Base-by-base conservation (phyloP, 2,113 vertebrate species). In the Festucalex cinctus region DNA sequence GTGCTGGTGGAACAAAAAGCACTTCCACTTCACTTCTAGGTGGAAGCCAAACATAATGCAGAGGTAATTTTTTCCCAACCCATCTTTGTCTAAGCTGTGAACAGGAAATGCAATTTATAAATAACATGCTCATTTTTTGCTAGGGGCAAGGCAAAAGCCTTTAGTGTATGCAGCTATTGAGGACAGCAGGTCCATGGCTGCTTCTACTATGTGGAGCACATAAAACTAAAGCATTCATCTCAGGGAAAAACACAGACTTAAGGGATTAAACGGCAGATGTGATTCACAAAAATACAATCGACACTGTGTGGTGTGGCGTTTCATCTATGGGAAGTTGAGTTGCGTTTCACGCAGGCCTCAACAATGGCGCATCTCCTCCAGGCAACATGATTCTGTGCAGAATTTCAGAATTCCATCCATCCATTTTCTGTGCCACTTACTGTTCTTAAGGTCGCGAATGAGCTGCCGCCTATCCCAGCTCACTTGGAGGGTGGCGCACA, bases 21-120 rank as follows among this genome's bases (percentile, higher is more conserved):
- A 65, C 46, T 75, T 71, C 77, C 59, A 65, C 72, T 57, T 66
- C 61, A 64, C 14, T 44, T 43, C 26, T 70, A 24, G 22, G 70
- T 61, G 57, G 32, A 51, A 48, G 32, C 28, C 26, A 35, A 39
- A 63, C 48, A 19, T 68, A 39, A 69, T 73, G 36, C 22, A 65
- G 19, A 62, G 36, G 39, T 51, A 75, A 13, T 51, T 58, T 41
- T 26, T 20, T 48, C 39, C 22, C 46, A 26, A 24, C 12, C 20
- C 61, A 77, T 82, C 79, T 83, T 69, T 28, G 7, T 68, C 32
- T 60, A 75, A n/a, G 72, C 83, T 85, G 78, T 84, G 80, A 78
- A 82, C 77, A 87, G 85, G 85, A 90, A 91, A 84, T 84, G 61
- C 81, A 78, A 81, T 85, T 87, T 89, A 88, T 86, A 89, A 90